Evolutionary conservation across 2,888 invertebrate species (phyloP), one percentile per base, ranked within the genome.

Genomic region (Entomobrya proxima): DNA sequence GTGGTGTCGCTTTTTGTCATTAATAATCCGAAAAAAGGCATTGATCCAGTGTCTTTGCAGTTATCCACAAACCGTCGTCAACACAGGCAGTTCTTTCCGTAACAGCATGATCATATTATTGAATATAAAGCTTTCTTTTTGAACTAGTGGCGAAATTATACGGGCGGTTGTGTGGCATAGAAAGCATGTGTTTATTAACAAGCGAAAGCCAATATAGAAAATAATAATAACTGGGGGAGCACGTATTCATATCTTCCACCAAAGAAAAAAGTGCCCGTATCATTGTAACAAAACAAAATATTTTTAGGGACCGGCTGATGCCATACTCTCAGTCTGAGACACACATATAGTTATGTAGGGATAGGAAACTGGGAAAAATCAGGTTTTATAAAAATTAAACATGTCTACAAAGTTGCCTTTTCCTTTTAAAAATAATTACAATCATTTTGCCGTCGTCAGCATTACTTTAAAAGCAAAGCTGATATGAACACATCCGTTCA

Each of bases 1-100:
- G 67, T 75, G 64, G 67, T 80, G 85, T 80, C 47, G 85, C 76
- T 69, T 30, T 61, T 58, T 76, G 52, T 75, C 80, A 85, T 85
- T 85, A 80, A 80, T 85, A 84, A 85, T 75, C 79, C 64, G 52
- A 67, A 69, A 77, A 67, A 84, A 30, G 77, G 30, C 40, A 32
- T 9, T 32, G 50, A 35, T 58, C 44, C 47, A 30, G n/a, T 76
- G 47, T 55, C 50, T 40, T 50, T 52, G 35, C 13, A 32, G 30
- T 32, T 11, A 18, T 7, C 35, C 21, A 27, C 27, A 6, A 72
- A 15, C 13, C 72, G 6, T 24, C 27, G 18, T 61, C 9, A 32
- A 35, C 52, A n/a, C 35, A 27, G 13, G 35, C 44, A 40, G n/a
- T 30, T 50, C 69, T 40, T 35, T 15, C 21, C 7, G 4, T 35